These are phyloP conservation scores for Chaetoderma sp. DNA, from an alignment of 2,888 invertebrate genomes.

Conservation along the genomic window DNA sequence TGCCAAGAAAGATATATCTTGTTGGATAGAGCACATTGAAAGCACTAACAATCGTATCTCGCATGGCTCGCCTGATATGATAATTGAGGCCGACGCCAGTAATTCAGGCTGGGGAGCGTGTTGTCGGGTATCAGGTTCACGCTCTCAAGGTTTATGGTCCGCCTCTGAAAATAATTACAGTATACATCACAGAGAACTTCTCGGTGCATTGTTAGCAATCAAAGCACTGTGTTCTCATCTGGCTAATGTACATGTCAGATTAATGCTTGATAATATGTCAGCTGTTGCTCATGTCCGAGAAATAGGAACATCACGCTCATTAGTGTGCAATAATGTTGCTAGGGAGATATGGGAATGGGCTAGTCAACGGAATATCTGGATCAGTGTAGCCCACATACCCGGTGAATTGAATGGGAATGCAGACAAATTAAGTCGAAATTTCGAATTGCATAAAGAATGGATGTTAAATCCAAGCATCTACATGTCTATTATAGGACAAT, in stretches of 20 bases:
- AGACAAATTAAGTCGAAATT: conserved; percentile 3
- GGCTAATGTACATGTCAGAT: background rate
- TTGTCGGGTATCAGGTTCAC: background rate
- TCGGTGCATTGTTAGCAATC: background rate
- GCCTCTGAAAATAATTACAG: background rate
- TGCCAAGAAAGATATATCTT: background rate
- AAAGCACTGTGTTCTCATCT: background rate
- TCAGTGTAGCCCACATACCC: background rate
- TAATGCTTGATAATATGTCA: background rate
- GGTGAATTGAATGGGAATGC: background rate
- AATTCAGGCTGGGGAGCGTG: conserved; percentile 1
- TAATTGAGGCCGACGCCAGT: background rate
- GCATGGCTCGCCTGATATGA: background rate
- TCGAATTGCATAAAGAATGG: conserved; percentile 8
- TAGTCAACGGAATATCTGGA: background rate
- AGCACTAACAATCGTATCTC: background rate
- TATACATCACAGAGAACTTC: conserved; percentile 1
- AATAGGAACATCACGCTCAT: background rate
- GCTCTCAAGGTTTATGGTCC: background rate
- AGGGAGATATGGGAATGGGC: background rate
- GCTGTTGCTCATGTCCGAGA: conserved; percentile 1
- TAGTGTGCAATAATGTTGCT: background rate
- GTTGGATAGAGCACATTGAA: background rate
- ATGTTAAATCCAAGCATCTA: background rate
- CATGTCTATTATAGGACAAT: background rate